Conservation (phyloP, 1,140 invertebrate species). For the Epicauta chinensis region DNA sequence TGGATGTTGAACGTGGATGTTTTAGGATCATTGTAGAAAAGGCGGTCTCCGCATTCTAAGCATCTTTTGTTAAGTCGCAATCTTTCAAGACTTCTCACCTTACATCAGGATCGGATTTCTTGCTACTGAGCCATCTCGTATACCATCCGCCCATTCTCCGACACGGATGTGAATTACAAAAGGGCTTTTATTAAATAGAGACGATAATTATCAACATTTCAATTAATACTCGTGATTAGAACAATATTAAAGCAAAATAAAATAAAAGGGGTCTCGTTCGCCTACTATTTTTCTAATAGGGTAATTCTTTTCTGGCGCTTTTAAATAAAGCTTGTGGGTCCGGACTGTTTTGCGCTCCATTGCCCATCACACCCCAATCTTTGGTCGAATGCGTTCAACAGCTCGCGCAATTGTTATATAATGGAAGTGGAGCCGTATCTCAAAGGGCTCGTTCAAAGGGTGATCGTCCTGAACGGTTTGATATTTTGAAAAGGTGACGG, state of each 20-base stretch:
- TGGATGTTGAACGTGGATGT: background rate
- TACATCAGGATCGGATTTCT: constrained; percentile 19
- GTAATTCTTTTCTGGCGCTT: background rate
- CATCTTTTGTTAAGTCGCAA: constrained; percentile 14
- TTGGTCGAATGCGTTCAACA: constrained; percentile 28
- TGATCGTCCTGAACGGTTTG: constrained; percentile 26
- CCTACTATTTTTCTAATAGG: too few species aligned
- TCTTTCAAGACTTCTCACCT: constrained; percentile 20
- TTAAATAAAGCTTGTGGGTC: constrained; percentile 21
- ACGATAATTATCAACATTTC: constrained; percentile 2
- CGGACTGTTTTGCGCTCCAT: constrained; percentile 24
- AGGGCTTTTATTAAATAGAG: background rate
- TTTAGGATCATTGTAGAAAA: constrained; percentile 5
- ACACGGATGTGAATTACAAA: constrained; percentile 9
- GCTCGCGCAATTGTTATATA: constrained; percentile 32
- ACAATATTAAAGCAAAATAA: constrained; percentile 1
- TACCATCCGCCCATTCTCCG: constrained; percentile 14
- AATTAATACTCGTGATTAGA: background rate
- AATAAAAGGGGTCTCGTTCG: too few species aligned
- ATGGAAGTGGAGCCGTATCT: constrained; percentile 21
- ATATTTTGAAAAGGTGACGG: constrained; percentile 30
- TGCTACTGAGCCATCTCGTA: constrained; percentile 19
- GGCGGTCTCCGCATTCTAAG: constrained; percentile 13
- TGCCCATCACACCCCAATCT: constrained; percentile 27
- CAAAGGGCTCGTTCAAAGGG: constrained; percentile 26